Conservation (phyloP, 2,113 vertebrate genomes). For the Phycodurus eques region DNA sequence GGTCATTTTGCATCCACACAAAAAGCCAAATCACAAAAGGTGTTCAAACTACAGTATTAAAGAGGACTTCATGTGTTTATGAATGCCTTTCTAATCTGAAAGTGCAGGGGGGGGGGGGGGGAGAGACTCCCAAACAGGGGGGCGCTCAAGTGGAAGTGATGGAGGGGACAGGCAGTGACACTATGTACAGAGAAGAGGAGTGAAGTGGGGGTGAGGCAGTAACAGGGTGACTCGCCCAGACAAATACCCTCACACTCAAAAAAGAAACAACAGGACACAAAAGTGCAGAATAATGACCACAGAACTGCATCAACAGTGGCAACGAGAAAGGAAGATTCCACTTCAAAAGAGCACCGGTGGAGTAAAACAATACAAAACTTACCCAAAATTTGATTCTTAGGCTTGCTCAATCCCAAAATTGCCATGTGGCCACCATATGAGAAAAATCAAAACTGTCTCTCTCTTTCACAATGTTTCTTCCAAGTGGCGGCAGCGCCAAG, state of each 20-base stretch:
- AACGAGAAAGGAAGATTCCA: background rate
- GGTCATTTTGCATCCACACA: constrained; percentile 50
- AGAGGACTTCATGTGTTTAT: constrained; percentile 45
- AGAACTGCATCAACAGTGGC: constrained; percentile 23
- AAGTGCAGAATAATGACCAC: constrained; percentile 54
- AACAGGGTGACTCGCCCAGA: constrained; percentile 48
- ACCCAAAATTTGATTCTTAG: constrained; percentile 47
- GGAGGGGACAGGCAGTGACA: constrained; percentile 64
- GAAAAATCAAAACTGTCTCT: constrained; percentile 22
- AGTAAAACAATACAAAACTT: constrained; percentile 40
- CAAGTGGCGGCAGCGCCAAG: constrained; percentile 38
- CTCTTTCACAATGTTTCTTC: constrained; percentile 33
- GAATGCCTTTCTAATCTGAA: constrained; percentile 47
- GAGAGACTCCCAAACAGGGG: constrained; percentile 60
- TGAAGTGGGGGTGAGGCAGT: constrained; percentile 38
- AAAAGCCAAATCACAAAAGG: constrained; percentile 31
- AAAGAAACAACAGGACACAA: constrained; percentile 55
- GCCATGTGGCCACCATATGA: constrained; percentile 15
- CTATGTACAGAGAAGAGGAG: constrained; percentile 60
- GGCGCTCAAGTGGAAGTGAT: constrained; percentile 73
- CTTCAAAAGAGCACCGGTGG: background rate
- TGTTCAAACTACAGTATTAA: constrained; percentile 50
- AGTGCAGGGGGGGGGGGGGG: background rate
- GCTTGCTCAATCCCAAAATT: constrained; percentile 21
- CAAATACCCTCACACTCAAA: constrained; percentile 70